Evolutionary conservation across 2,888 invertebrate species (phyloP).

Genomic region (Alentia gelatinosa): DNA sequence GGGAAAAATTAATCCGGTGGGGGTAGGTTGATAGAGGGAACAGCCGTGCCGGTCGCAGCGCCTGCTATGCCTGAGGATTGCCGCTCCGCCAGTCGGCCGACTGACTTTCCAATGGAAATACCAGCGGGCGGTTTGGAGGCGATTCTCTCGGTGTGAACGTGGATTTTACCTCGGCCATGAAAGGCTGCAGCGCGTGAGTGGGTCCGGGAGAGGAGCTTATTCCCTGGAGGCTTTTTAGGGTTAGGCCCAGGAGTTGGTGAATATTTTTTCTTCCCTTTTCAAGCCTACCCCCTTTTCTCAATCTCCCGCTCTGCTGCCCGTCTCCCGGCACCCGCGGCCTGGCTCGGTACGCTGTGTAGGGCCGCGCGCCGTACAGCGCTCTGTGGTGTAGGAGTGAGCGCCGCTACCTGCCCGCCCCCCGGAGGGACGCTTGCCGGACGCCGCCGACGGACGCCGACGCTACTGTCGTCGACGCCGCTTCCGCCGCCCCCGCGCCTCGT

Average conservation of each 20-base stretch:
- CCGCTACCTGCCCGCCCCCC: background rate
- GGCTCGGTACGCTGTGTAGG: no score
- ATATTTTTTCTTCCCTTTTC: background rate
- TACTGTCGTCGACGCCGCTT: background rate
- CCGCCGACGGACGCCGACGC: background rate
- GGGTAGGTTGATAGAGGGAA: background rate
- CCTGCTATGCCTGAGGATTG: slow-evolving; percentile 19
- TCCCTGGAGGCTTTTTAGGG: background rate
- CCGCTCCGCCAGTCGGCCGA: background rate
- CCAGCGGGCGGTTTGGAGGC: background rate
- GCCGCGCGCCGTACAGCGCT: background rate
- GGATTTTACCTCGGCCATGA: slow-evolving; percentile 17
- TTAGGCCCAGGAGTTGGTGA: background rate
- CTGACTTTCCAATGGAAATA: slow-evolving; percentile 46
- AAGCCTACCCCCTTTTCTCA: background rate
- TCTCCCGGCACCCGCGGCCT: background rate
- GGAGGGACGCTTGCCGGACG: background rate
- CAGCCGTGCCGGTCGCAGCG: slow-evolving; percentile 9
- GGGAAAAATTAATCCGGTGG: slow-evolving; percentile 36
- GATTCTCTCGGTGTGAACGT: slow-evolving; percentile 3
- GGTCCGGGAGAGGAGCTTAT: background rate
- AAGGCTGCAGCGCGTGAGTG: background rate
- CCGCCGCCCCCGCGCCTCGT: background rate
- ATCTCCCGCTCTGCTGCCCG: background rate
- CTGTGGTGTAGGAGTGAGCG: background rate